Evolutionary conservation across 2,888 invertebrate species (phyloP), one percentile per base, ranked within the genome.

Genomic region (Drosophila picticornis): DNA sequence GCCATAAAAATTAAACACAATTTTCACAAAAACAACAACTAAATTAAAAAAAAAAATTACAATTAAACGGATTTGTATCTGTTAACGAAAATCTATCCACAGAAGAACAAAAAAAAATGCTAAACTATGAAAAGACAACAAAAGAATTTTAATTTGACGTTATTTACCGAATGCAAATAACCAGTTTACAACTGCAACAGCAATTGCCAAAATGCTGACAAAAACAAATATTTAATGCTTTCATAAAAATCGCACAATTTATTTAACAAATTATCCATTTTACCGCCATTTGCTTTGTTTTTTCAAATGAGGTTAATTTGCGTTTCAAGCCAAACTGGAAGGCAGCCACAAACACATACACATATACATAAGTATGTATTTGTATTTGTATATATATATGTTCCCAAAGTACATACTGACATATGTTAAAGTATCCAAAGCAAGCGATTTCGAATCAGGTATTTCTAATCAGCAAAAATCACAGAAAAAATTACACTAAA

Each of bases 281-380:
- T 73, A 82, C 80, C 82, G 77, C 58, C 51, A 81, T 77, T 87
- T 77, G 89, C 87, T 86, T 89, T 92, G 91, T 91, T 92, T 91
- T 92, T 89, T 91, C 91, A 92, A 92, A 92, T 93, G 92, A 92
- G 92, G 92, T 92, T 92, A 93, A 92, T 91, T 92, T 91, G 91
- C 83, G 91, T 88, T 86, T 88, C 50, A 50, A 27, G 27, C 58
- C 22, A 84, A 91, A 85, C 84, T 80, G 81, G 71, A 77, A 66
- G 68, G 72, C 61, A 36, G 38, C 38, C 25, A 22, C 34, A 32
- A 4, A 13, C 16, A 56, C 29, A 56, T 22, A 25, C 32, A 22
- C 1, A 29, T 27, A 34, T 22, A 7, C 13, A 25, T 31, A n/a
- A 36, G 31, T 36, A 13, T 51, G 48, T 38, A 2, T 53, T 7